Base-by-base conservation (phyloP, 53 echinoderm and acorn worm species). In the Echinarachnius parma region DNA sequence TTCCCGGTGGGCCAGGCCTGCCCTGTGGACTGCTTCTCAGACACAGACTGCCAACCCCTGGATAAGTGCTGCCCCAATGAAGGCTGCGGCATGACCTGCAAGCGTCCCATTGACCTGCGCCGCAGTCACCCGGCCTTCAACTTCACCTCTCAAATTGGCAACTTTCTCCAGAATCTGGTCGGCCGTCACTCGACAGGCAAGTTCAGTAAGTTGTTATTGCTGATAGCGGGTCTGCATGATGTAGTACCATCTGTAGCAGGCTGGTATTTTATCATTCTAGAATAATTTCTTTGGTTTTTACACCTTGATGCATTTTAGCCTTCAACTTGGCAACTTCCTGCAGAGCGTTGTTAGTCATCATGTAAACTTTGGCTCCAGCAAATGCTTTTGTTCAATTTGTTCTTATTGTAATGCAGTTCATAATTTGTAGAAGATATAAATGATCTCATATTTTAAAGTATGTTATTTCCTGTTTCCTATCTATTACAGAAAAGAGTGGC, bases 21-120 rank as follows among this genome's bases (percentile, higher is more conserved):
- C 53, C 31, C 34, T 39, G 53, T 63, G 62, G 64, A 52, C 9
- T 78, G 78, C 63, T 53, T 37, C 64, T 62, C 78, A 0, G 78
- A 78, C 64, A 14, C 23, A 9, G 78, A 78, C 54, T 78, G 78
- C 63, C 45, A n/a, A 2, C 25, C 32, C 28, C 28, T 34, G 8
- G 62, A 63, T 53, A 78, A 78, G 28, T 78, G 78, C 31, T 78
- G 78, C 63, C 34, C 52, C 33, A 34, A 48, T 28, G 24, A 45
- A 13, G 64, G 78, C 23, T 78, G 78, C 20, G 63, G 78, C 24
- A 78, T 64, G 78, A 35, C 58, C 63, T 78, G 78, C 63, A 49
- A 52, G 30, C 78, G 53, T 4, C 78, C 78, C 3, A 78, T 53
- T 10, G 25, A 50, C 36, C 57, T 72, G 35, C 54, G 18, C 27